Conservation (phyloP, 2,797 vertebrate species). For the Fringilla coelebs region DNA sequence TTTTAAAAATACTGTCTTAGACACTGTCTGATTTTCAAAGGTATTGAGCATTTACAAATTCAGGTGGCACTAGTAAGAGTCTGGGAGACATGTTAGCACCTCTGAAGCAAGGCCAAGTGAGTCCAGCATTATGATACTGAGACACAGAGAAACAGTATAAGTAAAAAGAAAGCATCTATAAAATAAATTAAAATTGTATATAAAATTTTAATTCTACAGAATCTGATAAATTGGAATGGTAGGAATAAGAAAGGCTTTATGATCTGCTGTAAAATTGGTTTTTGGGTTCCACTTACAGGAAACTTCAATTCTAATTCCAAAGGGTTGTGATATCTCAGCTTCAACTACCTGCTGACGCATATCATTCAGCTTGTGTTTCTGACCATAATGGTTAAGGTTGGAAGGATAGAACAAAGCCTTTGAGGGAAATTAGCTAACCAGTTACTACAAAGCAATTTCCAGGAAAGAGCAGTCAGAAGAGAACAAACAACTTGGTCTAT, state of each 20-base stretch:
- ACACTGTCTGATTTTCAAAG: not conserved
- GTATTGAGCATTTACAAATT: not conserved
- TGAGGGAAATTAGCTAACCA: not conserved
- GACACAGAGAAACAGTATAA: not conserved
- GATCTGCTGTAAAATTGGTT: not conserved
- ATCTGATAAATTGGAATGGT: not conserved
- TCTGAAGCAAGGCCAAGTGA: not conserved
- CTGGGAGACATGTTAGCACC: not conserved
- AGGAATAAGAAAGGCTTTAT: not conserved
- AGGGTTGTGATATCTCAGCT: not conserved
- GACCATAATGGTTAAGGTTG: not conserved
- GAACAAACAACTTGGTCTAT: not conserved
- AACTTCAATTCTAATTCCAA: not conserved
- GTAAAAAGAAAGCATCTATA: not conserved
- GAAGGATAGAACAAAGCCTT: not conserved
- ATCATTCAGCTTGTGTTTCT: not conserved
- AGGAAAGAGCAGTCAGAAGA: not conserved
- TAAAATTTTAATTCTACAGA: not conserved
- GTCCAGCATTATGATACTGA: not conserved
- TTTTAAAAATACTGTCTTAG: not conserved
- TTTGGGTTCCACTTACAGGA: not conserved
- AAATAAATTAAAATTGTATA: not conserved
- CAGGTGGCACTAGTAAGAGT: not conserved
- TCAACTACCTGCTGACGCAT: not conserved
- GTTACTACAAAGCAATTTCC: not conserved